phyloP scores from a whole-genome alignment of 2,888 invertebrate species.

The Leucoptera coffeella region DNA sequence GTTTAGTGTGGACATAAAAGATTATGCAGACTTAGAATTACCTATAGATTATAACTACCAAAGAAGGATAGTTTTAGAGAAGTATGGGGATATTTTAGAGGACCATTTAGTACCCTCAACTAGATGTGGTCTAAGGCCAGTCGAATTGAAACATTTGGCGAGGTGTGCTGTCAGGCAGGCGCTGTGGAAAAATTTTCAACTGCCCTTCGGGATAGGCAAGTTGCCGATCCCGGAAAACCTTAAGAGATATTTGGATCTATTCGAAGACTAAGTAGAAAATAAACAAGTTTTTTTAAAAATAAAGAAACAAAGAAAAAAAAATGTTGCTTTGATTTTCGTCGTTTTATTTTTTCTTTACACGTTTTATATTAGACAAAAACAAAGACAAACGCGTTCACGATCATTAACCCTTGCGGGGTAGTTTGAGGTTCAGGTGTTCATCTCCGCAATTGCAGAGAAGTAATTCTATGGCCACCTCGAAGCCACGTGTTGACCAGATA shows the following conservation, averaged over 20 bases:
- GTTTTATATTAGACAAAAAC: no score
- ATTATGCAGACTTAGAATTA: constrained; percentile 21
- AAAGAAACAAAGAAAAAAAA: no score
- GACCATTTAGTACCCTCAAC: constrained; percentile 55
- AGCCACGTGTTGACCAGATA: no score
- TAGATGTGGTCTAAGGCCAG: constrained; percentile 56
- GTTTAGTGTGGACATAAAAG: constrained; percentile 32
- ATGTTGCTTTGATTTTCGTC: no score
- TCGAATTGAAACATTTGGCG: constrained; percentile 71
- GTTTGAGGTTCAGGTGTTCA: no score
- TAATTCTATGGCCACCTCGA: no score
- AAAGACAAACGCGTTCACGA: no score
- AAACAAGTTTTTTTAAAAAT: no score
- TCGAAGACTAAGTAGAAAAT: constrained; percentile 58
- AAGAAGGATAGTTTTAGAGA: constrained; percentile 28
- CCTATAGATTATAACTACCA: constrained; percentile 41
- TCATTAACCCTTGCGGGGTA: no score
- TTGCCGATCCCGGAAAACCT: constrained; percentile 61
- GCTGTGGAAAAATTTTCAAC: constrained; percentile 62
- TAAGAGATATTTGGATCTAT: constrained; percentile 66
- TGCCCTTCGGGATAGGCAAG: constrained; percentile 68
- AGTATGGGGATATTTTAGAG: constrained; percentile 44
- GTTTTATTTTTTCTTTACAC: no score
- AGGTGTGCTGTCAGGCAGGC: constrained; percentile 62
- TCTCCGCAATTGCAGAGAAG: no score